These are phyloP conservation scores for Hydrocynus forskahlii DNA, from an alignment of 2,797 vertebrate genomes.

Conservation along the genomic window DNA sequence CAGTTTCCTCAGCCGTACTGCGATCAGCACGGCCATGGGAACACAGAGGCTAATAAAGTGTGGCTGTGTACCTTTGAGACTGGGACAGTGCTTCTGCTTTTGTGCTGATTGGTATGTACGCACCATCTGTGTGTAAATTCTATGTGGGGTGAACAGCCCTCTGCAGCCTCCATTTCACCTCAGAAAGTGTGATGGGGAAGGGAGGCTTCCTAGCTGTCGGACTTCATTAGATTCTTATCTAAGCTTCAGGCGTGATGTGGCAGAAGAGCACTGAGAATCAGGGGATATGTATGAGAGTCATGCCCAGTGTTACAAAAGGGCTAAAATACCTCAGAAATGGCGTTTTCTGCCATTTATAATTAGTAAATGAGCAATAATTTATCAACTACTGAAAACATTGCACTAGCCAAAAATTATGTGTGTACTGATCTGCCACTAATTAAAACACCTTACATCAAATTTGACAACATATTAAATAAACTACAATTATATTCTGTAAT, in stretches of 20 bases:
- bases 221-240: conserved; percentile 23
- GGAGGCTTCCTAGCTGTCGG: not conserved
- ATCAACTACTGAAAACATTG: too few species aligned
- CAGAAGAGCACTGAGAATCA: not conserved
- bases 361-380: too few species aligned
- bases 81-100: not conserved
- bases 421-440: not conserved
- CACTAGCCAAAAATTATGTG: not conserved
- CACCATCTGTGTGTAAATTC: conserved; percentile 6
- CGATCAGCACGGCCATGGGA: not conserved
- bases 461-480: not conserved
- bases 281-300: not conserved
- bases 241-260: not conserved
- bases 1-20: not conserved
- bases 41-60: conserved; percentile 15
- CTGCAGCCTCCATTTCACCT: conserved; percentile 34
- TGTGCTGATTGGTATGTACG: conserved; percentile 20
- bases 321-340: too few species aligned
- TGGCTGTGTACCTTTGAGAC: not conserved
- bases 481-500: not conserved
- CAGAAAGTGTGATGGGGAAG: conserved; percentile 25
- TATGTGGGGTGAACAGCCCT: not conserved
- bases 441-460: not conserved
- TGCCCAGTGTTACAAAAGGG: not conserved
- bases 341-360: too few species aligned